Evolutionary conservation across 2,113 vertebrate species (phyloP).

Genomic region (Eolophus roseicapilla): DNA sequence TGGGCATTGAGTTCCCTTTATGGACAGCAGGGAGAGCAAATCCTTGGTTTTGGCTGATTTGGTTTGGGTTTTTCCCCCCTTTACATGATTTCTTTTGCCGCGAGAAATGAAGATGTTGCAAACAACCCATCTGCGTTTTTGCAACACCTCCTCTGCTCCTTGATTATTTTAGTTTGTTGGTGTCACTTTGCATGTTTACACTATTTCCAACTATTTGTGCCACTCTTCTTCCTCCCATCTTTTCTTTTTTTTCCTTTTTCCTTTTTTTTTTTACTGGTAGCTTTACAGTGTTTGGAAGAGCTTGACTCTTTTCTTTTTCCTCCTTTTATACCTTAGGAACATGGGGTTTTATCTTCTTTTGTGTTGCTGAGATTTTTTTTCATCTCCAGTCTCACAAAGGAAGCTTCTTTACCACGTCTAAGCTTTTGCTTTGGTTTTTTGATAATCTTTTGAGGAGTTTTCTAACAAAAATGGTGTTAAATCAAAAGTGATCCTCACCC

Average conservation of each 20-base stretch:
- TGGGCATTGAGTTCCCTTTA: neutral
- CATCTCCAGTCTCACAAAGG: neutral
- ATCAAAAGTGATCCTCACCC: neutral
- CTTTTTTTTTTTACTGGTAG: accelerated
- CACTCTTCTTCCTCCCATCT: neutral
- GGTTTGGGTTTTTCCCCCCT: neutral
- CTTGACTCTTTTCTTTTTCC: neutral
- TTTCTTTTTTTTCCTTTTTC: neutral
- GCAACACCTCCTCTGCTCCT: constrained; percentile 25
- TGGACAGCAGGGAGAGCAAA: neutral
- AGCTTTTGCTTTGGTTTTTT: neutral
- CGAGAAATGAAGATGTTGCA: neutral
- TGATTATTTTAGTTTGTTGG: constrained; percentile 36
- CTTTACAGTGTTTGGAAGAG: neutral
- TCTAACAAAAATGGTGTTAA: neutral
- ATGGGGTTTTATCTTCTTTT: neutral
- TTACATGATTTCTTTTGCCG: neutral
- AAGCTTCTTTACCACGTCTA: neutral
- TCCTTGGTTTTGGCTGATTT: neutral
- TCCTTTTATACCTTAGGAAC: neutral
- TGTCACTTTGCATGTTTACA: constrained; percentile 6
- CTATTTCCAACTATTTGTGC: constrained; percentile 31
- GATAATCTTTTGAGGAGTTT: neutral
- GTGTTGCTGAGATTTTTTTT: neutral
- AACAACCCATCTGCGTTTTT: constrained; percentile 11